These are phyloP conservation scores for Melanotaenia pygmaea DNA, from an alignment of 2,797 vertebrate species.

Conservation along the genomic window DNA sequence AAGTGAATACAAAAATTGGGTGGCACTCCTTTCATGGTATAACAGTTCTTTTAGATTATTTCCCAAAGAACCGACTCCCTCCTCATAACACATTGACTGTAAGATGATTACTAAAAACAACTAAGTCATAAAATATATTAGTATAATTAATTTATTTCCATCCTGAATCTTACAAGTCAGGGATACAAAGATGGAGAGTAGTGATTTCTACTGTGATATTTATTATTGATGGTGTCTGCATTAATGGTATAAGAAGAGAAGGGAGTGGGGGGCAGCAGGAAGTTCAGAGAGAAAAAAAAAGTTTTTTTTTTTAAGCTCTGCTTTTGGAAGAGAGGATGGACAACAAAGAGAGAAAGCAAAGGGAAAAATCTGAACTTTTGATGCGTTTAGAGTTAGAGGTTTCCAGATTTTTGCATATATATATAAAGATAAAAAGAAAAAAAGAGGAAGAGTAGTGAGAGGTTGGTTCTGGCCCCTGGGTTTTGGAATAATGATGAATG, in stretches of 20 bases:
- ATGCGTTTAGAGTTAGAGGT: slow-evolving; percentile 3
- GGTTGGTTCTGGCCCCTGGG: slow-evolving; percentile 39
- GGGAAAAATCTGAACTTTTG: slow-evolving; percentile 7
- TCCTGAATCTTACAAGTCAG: slow-evolving; percentile 27
- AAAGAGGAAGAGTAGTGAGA: slow-evolving; percentile 31
- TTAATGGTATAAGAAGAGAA: slow-evolving; percentile 43
- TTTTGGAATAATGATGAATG: slow-evolving; percentile 15
- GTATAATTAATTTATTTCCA: slow-evolving; percentile 22
- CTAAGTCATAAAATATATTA: slow-evolving; percentile 17
- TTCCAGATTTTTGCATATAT: not conserved
- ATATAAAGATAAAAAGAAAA: slow-evolving; percentile 12
- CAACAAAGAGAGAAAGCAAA: slow-evolving; percentile 22
- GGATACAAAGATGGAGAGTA: slow-evolving; percentile 48
- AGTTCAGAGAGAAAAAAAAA: slow-evolving; percentile 29
- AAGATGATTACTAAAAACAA: slow-evolving; percentile 19
- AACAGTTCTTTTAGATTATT: slow-evolving; percentile 20
- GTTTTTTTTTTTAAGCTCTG: slow-evolving; percentile 48
- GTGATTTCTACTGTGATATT: slow-evolving; percentile 49
- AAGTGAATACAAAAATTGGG: slow-evolving; percentile 39
- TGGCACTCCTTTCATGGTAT: slow-evolving; percentile 39
- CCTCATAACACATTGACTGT: slow-evolving; percentile 23
- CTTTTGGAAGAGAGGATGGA: slow-evolving; percentile 12
- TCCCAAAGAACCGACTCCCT: slow-evolving; percentile 42
- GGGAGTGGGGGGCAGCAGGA: slow-evolving; percentile 38
- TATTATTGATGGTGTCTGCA: slow-evolving; percentile 54